Base-by-base conservation (phyloP, 2,888 invertebrate genomes). In the Diadegma fenestrale region DNA sequence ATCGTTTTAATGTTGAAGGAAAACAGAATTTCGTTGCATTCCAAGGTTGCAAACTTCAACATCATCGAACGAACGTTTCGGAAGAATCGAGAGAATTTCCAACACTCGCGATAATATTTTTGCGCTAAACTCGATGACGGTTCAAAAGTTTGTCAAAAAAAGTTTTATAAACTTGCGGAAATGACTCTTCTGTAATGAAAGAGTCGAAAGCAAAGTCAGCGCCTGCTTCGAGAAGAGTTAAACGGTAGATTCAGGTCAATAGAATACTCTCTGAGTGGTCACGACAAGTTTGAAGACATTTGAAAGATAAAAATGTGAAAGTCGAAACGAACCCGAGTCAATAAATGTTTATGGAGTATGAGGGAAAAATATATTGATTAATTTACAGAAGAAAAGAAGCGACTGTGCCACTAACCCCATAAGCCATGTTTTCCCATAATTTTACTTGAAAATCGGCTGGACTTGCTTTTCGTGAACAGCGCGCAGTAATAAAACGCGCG, bases 281-380 rank as follows among this genome's bases (percentile, higher is more conserved):
- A 41, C 19, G 5, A 58, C 58, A 14, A 58, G 58, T 58, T 58
- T 58, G 26, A 26, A 58, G 14, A 58, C 26, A 26, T 58, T 58
- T 58, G 26, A 14, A 26, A 26, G 58, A 58, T 58, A 26, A 58
- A 58, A 58, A 58, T 58, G 58, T 58, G 58, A 58, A 58, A 58
- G 58, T 58, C 26, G 26, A 58, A 58, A 14, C 5, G 58, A 58
- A 26, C 58, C 14, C 26, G 14, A 58, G 26, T 58, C 58, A 58
- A 58, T 58, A 58, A 58, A 58, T 58, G 58, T 14, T 26, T 26
- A 58, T 26, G 1, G 58, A 58, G 26, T 58, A 58, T 14, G 26
- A 26, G 58, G 26, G 37, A 58, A 58, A 58, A 58, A 58, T 58
- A n/a, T 64, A 37, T 37, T 37, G 37, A 64, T 37, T 37, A n/a